Evolutionary conservation across 2,797 vertebrate genomes (phyloP), one percentile per base, ranked within the genome.

Genomic region (Rachycentron canadum): DNA sequence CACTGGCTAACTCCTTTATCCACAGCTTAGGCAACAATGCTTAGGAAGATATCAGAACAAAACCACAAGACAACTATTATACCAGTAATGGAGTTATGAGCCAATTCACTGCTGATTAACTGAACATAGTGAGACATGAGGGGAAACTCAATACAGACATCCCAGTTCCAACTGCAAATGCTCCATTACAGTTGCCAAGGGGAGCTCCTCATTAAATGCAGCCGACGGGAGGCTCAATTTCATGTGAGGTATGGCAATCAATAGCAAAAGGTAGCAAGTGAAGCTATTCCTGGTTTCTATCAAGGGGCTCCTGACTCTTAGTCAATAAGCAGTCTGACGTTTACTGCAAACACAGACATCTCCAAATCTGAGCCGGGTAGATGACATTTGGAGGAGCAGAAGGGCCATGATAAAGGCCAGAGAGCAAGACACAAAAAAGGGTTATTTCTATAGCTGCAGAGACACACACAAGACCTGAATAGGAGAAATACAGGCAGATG

Each of bases 141-240:
- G 41, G 71, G 83, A 83, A 90, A 94, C 68, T 84, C 81, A 86
- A 91, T 81, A 81, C 73, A 76, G 72, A 81, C 58, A 84, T 78
- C 86, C 78, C 75, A 41, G 82, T 84, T 91, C 89, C 81, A 81
- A 84, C 71, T 81, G 82, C 66, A 73, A 79, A 86, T 55, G 69
- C 85, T 93, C 85, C 76, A 90, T 91, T 89, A 88, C 88, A 76
- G 79, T n/a, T 83, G 83, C 85, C 84, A 82, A 32, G 57, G 73
- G 86, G 88, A 89, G 81, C 28, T 83, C 82, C 79, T 89, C 89
- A 90, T 93, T 90, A 92, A 92, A 91, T 74, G 82, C 72, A 88
- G 78, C 88, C 88, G 85, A 78, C 76, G 56, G 69, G 78, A 85
- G 92, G 86, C 93, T 88, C 53, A 55, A 82, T 94, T 93, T 89